Conservation (phyloP, 1,140 invertebrate species). For the Ditylenchus dipsaci region DNA sequence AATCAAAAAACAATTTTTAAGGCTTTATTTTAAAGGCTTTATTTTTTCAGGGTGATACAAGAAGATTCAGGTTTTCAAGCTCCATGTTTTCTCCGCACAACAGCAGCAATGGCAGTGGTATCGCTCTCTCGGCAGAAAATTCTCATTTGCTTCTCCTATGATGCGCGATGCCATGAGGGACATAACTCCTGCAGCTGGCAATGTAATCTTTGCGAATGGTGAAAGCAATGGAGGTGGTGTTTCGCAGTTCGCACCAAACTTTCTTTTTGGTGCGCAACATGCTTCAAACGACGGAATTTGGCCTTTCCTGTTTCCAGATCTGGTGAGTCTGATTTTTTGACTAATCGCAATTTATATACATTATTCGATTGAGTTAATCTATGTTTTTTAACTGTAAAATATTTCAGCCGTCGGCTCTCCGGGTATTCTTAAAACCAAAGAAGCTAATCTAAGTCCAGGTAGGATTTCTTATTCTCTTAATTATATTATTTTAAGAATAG, state of each 20-base stretch:
- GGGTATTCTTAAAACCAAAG: conserved; percentile 11
- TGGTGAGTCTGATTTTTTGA: neutral
- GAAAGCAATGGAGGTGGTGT: neutral
- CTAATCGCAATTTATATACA: too few relatives aligned
- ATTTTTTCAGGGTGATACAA: too few relatives aligned
- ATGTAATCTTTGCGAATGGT: neutral
- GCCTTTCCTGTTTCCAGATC: neutral
- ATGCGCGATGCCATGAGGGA: too few relatives aligned
- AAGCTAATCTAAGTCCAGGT: conserved; percentile 1
- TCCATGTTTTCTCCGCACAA: neutral
- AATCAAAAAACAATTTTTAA: too few relatives aligned
- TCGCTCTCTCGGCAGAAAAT: neutral
- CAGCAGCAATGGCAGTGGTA: neutral
- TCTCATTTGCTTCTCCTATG: neutral
- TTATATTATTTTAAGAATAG: neutral
- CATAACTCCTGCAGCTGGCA: neutral
- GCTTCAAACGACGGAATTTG: conserved; percentile 24
- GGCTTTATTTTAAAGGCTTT: too few relatives aligned
- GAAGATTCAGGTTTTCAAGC: neutral
- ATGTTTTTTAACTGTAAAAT: neutral
- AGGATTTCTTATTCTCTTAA: neutral
- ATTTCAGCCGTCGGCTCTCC: conserved; percentile 10
- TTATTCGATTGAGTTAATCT: neutral
- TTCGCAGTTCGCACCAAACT: conserved; percentile 25
- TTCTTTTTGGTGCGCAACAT: conserved; percentile 29